These are phyloP conservation scores for Solea senegalensis DNA, from an alignment of 2,113 vertebrate species.

Conservation along the genomic window DNA sequence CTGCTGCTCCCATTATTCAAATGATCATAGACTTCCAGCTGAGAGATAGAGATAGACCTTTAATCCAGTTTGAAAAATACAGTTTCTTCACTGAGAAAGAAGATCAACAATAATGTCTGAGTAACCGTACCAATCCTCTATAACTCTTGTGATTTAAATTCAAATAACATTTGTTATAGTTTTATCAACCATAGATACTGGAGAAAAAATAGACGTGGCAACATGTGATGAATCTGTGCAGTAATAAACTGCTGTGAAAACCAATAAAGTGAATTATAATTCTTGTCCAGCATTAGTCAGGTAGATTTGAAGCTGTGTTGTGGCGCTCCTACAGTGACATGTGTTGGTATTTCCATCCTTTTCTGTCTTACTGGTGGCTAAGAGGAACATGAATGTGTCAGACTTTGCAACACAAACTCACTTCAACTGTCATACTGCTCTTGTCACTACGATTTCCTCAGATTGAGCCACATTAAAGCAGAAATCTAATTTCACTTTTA, in stretches of 20 bases:
- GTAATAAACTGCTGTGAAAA: slow-evolving; percentile 15
- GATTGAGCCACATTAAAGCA: background rate
- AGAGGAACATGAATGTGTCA: background rate
- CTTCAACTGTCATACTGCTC: slow-evolving; percentile 3
- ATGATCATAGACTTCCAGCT: slow-evolving; percentile 84
- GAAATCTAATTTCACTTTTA: background rate
- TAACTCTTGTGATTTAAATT: background rate
- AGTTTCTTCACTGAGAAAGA: slow-evolving; percentile 19
- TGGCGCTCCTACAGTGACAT: background rate
- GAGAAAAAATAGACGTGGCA: slow-evolving; percentile 8
- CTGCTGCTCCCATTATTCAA: slow-evolving; percentile 75
- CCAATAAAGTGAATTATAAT: background rate
- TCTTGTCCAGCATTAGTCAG: too few relatives aligned
- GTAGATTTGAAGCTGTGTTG: background rate
- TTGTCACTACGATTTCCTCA: background rate
- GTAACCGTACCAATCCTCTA: background rate
- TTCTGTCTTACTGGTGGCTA: too few relatives aligned
- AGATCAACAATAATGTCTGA: slow-evolving; percentile 14
- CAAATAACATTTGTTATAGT: background rate
- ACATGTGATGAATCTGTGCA: background rate
- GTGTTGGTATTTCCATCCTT: background rate
- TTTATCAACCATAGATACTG: slow-evolving; percentile 14
- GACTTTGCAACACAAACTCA: slow-evolving; percentile 10
- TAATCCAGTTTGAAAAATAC: background rate
- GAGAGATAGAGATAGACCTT: background rate